These are phyloP conservation scores for Heliconius nattereri DNA, from an alignment of 1,140 invertebrate genomes.

Conservation along the genomic window DNA sequence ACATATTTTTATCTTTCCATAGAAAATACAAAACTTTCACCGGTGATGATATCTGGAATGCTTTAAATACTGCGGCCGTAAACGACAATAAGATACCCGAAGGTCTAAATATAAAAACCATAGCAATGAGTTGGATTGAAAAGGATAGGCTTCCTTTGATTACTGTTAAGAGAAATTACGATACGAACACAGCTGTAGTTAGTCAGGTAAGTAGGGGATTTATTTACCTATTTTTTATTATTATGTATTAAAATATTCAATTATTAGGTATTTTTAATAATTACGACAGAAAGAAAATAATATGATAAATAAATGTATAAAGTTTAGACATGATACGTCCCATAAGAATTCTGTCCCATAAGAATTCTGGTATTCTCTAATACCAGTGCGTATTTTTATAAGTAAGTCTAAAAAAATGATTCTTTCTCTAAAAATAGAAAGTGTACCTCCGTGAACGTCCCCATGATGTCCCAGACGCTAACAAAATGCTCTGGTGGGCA, in stretches of 20 bases:
- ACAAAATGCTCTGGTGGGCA: slow-evolving; percentile 86
- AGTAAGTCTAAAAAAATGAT: background rate
- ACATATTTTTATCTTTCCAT: background rate
- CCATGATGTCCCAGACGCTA: slow-evolving; percentile 84
- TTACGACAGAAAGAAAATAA: too few species aligned
- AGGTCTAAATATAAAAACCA: slow-evolving; percentile 83
- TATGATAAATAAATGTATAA: too few species aligned
- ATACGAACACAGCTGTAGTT: slow-evolving; percentile 83
- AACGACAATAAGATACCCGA: slow-evolving; percentile 82
- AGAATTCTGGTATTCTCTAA: too few species aligned
- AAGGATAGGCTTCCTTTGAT: slow-evolving; percentile 91
- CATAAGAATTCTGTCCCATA: too few species aligned
- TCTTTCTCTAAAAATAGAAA: slow-evolving; percentile 70
- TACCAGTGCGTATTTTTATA: too few species aligned
- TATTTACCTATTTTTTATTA: background rate
- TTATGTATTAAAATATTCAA: too few species aligned
- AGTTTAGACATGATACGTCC: too few species aligned
- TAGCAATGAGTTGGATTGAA: slow-evolving; percentile 90
- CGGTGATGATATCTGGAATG: slow-evolving; percentile 90
- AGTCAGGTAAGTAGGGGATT: slow-evolving; percentile 82
- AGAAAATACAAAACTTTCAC: slow-evolving; percentile 89
- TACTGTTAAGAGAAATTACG: slow-evolving; percentile 86
- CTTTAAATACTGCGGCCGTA: slow-evolving; percentile 86
- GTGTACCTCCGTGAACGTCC: slow-evolving; percentile 86
- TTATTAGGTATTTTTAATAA: too few species aligned